Evolutionary conservation across 2,797 vertebrate species (phyloP).

Genomic region (Prunella strophiata): DNA sequence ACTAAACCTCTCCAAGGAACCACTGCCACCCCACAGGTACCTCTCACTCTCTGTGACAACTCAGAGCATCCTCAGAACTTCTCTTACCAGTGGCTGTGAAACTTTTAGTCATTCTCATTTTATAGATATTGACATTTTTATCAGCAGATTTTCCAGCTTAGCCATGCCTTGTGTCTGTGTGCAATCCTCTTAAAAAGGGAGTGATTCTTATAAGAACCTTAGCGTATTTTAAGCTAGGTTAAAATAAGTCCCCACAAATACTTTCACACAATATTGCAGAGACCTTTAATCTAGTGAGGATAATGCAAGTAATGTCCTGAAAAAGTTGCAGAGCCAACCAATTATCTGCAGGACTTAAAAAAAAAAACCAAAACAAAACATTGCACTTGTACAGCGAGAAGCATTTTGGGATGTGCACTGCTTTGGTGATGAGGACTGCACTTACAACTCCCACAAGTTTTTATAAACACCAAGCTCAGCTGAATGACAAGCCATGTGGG

Average conservation of each 20-base stretch:
- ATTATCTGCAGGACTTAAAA: neutral
- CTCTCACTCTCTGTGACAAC: neutral
- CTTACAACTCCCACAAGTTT: neutral
- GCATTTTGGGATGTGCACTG: neutral
- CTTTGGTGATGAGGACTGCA: neutral
- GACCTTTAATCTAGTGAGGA: neutral
- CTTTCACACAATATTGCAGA: neutral
- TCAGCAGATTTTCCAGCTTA: neutral
- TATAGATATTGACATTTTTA: neutral
- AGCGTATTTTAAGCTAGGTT: neutral
- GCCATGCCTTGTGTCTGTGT: neutral
- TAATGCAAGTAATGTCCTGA: neutral
- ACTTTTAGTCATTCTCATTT: neutral
- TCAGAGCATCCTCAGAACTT: neutral
- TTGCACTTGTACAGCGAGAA: fast-evolving
- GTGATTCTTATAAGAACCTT: neutral
- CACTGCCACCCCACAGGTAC: neutral
- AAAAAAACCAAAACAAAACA: neutral
- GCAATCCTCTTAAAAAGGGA: neutral
- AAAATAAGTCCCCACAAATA: neutral
- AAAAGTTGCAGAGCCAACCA: neutral
- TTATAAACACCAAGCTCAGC: neutral
- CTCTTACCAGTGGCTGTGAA: neutral
- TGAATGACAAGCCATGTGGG: neutral
- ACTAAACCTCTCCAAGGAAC: neutral